A percentile compares a stretch with the other conserved stretches of the same genome.
phyloP scores from a whole-genome alignment of 2,113 vertebrate species.

The Corvus moneduloides region DNA sequence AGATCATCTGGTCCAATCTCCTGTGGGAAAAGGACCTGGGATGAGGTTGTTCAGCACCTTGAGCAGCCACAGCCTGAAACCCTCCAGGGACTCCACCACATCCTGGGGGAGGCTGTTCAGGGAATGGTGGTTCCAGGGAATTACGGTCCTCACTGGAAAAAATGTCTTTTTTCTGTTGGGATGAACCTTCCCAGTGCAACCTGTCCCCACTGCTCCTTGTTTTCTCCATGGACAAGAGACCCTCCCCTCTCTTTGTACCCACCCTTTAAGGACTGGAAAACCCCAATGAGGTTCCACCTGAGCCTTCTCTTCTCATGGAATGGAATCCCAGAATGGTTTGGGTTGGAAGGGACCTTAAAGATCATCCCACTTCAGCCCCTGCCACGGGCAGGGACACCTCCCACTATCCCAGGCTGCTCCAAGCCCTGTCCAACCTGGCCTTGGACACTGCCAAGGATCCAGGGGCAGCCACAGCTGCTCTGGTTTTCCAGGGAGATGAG shows the following conservation, averaged over 20 bases:
- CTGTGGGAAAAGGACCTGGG: background rate
- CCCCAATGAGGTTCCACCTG: accelerated
- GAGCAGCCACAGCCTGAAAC: background rate
- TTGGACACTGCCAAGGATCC: background rate
- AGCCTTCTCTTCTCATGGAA: background rate
- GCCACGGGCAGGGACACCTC: background rate
- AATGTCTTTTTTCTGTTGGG: background rate
- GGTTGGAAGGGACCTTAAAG: too few species aligned
- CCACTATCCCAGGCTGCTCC: background rate
- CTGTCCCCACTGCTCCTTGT: background rate
- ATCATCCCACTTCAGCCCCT: too few species aligned
- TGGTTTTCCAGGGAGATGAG: background rate
- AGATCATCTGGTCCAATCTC: background rate
- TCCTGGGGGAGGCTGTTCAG: background rate
- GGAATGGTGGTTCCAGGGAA: background rate
- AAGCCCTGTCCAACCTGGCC: accelerated
- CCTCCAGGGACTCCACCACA: background rate
- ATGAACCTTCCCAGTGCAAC: background rate
- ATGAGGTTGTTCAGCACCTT: background rate
- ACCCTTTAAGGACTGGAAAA: background rate
- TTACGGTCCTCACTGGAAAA: background rate
- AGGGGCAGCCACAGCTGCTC: background rate
- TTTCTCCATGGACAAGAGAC: background rate
- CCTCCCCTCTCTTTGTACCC: background rate
- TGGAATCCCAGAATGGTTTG: background rate